Evolutionary conservation across 1,140 invertebrate genomes (phyloP), one percentile per base, ranked within the genome.

Genomic region (Bursaphelenchus mucronatus): DNA sequence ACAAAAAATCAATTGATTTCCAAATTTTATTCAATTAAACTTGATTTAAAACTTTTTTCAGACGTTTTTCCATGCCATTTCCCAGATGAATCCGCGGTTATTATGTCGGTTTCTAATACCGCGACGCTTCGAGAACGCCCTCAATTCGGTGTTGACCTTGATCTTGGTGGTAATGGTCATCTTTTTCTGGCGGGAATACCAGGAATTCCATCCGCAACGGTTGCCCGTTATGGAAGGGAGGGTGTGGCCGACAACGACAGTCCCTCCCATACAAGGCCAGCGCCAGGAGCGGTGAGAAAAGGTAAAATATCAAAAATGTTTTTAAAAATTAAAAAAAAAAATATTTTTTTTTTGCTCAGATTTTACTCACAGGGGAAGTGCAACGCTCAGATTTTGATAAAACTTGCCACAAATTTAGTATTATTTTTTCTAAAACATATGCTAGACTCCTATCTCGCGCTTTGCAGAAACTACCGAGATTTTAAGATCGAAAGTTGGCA

Each of bases 41-140:
- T 30, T 30, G 1, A n/a, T n/a, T n/a, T n/a, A n/a, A n/a, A n/a
- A n/a, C 30, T 30, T 3, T 30, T 30, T 30, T 30, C 30, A 30
- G 30, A 30, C 30, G 2, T 5, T 5, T 30, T 30, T 30, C 30
- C 30, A 30, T 30, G 30, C 30, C 30, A 30, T 5, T 30, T 30
- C 30, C 30, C 30, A 49, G 19, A 49, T 49, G 47, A 49, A 49
- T 39, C 45, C 45, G 57, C 41, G 40, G 54, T 15, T 63, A 11
- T 41, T 58, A 30, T 58, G 11, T 11, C 54, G 61, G 54, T 30
- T 30, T 13, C 41, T 68, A 13, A 61, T 53, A 2, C 68, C 68
- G 30, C 13, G 68, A 17, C 59, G 68, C 8, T 51, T 66, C 43
- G 68, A 70, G 44, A 70, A 70, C 57, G 61, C 57, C 13, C 21